phyloP scores from a whole-genome alignment of 1,140 invertebrate genomes.

The Achatina immaculata region DNA sequence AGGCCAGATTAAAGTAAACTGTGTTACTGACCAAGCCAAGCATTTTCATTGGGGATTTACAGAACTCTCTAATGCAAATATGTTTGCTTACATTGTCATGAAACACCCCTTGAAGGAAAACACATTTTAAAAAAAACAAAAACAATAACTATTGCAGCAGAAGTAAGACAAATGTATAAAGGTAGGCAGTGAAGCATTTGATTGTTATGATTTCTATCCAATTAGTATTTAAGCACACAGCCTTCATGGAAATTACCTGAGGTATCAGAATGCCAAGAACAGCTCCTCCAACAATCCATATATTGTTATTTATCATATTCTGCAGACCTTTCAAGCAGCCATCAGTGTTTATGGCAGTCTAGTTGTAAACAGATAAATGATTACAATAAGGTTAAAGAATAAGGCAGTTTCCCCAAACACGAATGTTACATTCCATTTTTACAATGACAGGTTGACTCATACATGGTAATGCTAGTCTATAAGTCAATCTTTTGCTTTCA shows the following conservation, averaged over 20 bases:
- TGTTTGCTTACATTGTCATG: too few relatives aligned
- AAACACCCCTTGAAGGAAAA: too few relatives aligned
- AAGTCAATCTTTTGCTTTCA: too few relatives aligned
- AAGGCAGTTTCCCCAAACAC: not conserved
- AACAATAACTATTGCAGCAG: not conserved
- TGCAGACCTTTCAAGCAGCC: conserved; percentile 58
- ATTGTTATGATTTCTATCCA: not conserved
- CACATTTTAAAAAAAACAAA: too few relatives aligned
- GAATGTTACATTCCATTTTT: not conserved
- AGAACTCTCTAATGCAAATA: too few relatives aligned
- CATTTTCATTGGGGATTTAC: too few relatives aligned
- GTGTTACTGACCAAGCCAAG: too few relatives aligned
- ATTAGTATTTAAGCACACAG: too few relatives aligned
- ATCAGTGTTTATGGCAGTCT: conserved; percentile 45
- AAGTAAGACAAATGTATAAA: not conserved
- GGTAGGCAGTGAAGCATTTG: too few relatives aligned
- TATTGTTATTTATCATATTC: conserved; percentile 50
- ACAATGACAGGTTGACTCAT: not conserved
- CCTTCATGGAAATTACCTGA: conserved; percentile 48
- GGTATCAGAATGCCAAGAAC: conserved; percentile 53
- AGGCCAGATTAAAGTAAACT: too few relatives aligned
- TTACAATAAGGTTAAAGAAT: too few relatives aligned
- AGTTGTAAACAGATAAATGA: not conserved
- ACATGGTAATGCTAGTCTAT: too few relatives aligned
- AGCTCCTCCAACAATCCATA: conserved; percentile 52